Conservation (phyloP, 2,113 vertebrate genomes). For the Enhydra lutris region DNA sequence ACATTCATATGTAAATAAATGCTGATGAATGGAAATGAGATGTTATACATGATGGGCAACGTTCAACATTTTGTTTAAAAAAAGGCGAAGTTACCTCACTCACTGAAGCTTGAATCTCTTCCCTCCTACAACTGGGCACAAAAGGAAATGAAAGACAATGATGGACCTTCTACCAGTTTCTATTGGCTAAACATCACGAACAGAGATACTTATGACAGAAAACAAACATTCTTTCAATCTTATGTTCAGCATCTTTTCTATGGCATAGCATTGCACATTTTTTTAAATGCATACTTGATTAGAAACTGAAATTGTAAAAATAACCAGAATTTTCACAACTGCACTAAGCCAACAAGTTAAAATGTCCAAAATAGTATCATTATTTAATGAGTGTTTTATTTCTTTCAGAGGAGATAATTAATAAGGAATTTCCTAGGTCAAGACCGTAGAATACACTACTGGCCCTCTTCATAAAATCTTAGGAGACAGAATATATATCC, state of each 20-base stretch:
- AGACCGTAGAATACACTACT: background rate
- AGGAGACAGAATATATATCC: constrained; percentile 55
- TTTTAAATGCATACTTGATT: constrained; percentile 34
- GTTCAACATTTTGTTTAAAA: constrained; percentile 68
- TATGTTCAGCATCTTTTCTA: constrained; percentile 55
- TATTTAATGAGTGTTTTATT: constrained; percentile 58
- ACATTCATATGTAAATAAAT: constrained; percentile 86
- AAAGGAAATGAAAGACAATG: constrained; percentile 43
- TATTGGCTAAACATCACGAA: constrained; percentile 59
- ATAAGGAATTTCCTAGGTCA: constrained; percentile 60
- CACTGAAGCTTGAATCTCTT: constrained; percentile 49
- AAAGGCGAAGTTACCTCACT: constrained; percentile 73
- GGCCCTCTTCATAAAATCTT: constrained; percentile 62
- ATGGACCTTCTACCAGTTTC: constrained; percentile 47
- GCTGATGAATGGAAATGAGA: constrained; percentile 87
- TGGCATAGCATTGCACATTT: constrained; percentile 16
- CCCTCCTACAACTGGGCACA: constrained; percentile 33
- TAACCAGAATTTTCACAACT: background rate
- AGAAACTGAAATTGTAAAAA: constrained; percentile 40
- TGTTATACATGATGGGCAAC: constrained; percentile 79
- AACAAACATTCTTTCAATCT: constrained; percentile 55
- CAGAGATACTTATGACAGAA: constrained; percentile 44
- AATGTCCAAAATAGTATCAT: background rate
- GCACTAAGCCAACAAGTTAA: background rate
- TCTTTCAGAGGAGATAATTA: constrained; percentile 64